Percentiles rank a stretch among this genome's conserved stretches.
These are phyloP conservation scores for Vidua macroura DNA, from an alignment of 2,113 vertebrate genomes.

Conservation along the genomic window DNA sequence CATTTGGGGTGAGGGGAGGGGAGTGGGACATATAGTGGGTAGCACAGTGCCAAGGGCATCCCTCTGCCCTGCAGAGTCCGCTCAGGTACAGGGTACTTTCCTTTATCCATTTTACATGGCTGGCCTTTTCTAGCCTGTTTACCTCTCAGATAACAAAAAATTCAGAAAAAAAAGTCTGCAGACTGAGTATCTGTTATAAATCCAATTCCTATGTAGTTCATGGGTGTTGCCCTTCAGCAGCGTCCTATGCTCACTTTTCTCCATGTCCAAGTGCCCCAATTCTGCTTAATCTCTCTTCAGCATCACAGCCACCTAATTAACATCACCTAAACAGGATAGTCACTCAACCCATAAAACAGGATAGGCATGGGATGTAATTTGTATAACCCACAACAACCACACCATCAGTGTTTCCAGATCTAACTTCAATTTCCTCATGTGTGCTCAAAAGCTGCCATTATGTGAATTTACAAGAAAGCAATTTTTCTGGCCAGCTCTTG, in stretches of 20 bases:
- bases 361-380: not conserved
- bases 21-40: not conserved
- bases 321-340: slow-evolving; percentile 37
- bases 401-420: not conserved
- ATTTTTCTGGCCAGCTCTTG: not conserved
- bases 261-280: not conserved
- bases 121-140: not conserved
- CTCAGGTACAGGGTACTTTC: not conserved
- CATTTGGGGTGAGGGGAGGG: not conserved
- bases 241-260: slow-evolving; percentile 41
- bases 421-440: not conserved
- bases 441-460: not conserved
- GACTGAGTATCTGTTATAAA: not conserved
- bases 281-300: slow-evolving; percentile 34
- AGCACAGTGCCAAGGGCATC: not conserved
- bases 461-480: not conserved
- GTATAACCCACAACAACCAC: not conserved
- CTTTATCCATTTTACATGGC: not conserved
- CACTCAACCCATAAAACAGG: slow-evolving; percentile 31
- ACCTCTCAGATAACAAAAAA: not conserved
- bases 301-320: slow-evolving; percentile 12
- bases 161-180: not conserved
- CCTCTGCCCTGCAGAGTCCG: not conserved
- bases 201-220: slow-evolving; percentile 9
- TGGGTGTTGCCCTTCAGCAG: slow-evolving; percentile 36